A percentile compares a stretch with the other conserved stretches of the same genome.
Evolutionary conservation across 1,140 invertebrate genomes (phyloP).

Genomic region (Conopomorpha cramerella): DNA sequence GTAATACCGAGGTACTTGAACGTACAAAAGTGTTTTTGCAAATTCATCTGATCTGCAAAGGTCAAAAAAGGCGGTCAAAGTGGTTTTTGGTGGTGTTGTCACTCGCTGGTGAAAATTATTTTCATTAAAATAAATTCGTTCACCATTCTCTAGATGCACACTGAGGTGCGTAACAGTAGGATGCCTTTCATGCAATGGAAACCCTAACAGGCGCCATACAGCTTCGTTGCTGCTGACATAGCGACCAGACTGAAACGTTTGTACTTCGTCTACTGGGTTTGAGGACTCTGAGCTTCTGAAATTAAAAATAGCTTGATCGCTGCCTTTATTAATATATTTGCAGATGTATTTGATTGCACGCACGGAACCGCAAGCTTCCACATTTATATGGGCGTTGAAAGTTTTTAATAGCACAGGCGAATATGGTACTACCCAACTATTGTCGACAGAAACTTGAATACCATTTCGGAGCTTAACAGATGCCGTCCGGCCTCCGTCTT

Average conservation of each 20-base stretch:
- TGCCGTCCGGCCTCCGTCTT: conserved; percentile 12
- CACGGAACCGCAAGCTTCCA: conserved; percentile 30
- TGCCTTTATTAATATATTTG: conserved; percentile 48
- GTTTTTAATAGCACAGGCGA: conserved; percentile 20
- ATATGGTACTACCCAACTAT: conserved; percentile 39
- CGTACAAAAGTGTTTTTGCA: conserved; percentile 15
- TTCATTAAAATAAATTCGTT: conserved; percentile 14
- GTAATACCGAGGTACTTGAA: too few species aligned
- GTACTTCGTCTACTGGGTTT: conserved; percentile 15
- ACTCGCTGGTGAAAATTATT: conserved; percentile 10
- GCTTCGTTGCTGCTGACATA: conserved; percentile 48
- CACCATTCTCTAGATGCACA: conserved; percentile 15
- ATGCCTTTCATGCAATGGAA: conserved; percentile 16
- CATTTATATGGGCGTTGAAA: conserved; percentile 29
- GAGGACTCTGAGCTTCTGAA: conserved; percentile 13
- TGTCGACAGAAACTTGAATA: conserved; percentile 15
- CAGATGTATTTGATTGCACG: conserved; percentile 47
- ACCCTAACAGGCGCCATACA: conserved; percentile 22
- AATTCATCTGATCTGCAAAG: too few species aligned
- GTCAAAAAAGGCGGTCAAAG: too few species aligned
- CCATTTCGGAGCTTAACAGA: conserved; percentile 14
- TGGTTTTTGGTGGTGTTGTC: too few species aligned
- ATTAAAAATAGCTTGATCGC: conserved; percentile 24
- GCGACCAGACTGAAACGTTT: conserved; percentile 23
- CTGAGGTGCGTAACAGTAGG: conserved; percentile 13